These are phyloP conservation scores for Catostylus mosaicus DNA, from an alignment of 30 jellyfish, hydroid and myxozoan species.

Conservation along the genomic window DNA sequence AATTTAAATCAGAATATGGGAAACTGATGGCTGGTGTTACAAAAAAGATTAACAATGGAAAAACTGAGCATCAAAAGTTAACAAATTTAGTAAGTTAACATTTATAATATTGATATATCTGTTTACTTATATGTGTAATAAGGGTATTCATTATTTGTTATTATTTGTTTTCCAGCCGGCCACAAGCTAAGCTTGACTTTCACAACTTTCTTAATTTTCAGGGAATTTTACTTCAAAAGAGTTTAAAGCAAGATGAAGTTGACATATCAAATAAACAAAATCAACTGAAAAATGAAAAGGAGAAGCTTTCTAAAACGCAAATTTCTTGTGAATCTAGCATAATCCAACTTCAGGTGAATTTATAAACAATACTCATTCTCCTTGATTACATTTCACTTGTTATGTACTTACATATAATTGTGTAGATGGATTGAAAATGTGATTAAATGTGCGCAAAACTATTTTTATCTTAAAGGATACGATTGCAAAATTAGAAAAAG, in stretches of 20 bases:
- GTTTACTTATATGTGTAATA: neutral
- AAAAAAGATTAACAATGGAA: constrained; percentile 66
- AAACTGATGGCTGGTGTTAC: constrained; percentile 71
- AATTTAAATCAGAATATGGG: constrained; percentile 67
- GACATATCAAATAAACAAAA: constrained; percentile 51
- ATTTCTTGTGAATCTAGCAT: constrained; percentile 7
- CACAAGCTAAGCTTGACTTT: no score
- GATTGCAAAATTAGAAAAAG: constrained; percentile 24
- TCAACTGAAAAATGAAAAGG: constrained; percentile 34
- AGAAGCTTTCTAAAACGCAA: constrained; percentile 22
- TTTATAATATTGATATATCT: no score
- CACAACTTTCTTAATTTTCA: no score
- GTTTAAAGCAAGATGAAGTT: constrained; percentile 67
- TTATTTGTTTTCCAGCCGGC: no score
- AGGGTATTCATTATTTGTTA: no score
- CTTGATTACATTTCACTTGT: neutral
- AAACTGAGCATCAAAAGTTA: constrained; percentile 65
- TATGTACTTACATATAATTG: no score
- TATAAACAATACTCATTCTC: neutral
- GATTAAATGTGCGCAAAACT: no score
- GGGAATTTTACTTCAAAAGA: constrained; percentile 76
- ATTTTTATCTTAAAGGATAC: constrained; percentile 34
- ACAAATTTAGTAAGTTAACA: constrained; percentile 46
- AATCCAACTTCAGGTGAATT: constrained; percentile 40
- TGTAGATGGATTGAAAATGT: no score